These are phyloP conservation scores for Sarcoramphus papa DNA, from an alignment of 2,797 vertebrate species.

Conservation along the genomic window DNA sequence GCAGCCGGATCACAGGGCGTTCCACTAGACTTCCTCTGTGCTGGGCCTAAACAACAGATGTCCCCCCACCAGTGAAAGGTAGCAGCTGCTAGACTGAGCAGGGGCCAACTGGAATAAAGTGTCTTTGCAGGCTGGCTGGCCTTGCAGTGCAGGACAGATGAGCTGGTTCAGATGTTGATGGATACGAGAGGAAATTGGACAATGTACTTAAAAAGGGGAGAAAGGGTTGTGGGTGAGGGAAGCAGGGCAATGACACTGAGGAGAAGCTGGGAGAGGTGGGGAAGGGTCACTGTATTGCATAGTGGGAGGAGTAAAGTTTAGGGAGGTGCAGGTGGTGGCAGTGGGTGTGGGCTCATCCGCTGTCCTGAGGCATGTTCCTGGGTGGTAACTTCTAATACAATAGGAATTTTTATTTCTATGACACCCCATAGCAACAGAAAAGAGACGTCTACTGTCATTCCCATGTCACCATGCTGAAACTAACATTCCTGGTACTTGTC, in stretches of 20 bases:
- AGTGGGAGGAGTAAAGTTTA: neutral
- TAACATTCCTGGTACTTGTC: neutral
- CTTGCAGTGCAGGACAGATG: neutral
- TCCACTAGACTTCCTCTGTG: rapidly evolving
- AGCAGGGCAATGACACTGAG: neutral
- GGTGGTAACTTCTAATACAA: neutral
- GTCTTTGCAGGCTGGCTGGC: neutral
- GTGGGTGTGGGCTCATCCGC: neutral
- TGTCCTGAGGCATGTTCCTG: neutral
- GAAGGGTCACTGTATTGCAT: neutral
- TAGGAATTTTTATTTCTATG: neutral
- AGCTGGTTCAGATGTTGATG: neutral
- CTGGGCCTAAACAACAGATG: neutral
- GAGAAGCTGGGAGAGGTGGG: neutral
- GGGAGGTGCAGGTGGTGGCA: neutral
- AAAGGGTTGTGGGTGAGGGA: neutral
- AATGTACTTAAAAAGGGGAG: neutral
- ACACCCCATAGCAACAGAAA: neutral
- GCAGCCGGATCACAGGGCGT: neutral
- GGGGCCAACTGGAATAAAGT: neutral
- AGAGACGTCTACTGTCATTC: neutral
- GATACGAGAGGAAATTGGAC: neutral
- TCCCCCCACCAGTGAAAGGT: neutral
- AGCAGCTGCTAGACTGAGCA: neutral
- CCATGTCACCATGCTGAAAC: neutral